Conservation (phyloP, 2,113 vertebrate species). For the Pao palembangensis region DNA sequence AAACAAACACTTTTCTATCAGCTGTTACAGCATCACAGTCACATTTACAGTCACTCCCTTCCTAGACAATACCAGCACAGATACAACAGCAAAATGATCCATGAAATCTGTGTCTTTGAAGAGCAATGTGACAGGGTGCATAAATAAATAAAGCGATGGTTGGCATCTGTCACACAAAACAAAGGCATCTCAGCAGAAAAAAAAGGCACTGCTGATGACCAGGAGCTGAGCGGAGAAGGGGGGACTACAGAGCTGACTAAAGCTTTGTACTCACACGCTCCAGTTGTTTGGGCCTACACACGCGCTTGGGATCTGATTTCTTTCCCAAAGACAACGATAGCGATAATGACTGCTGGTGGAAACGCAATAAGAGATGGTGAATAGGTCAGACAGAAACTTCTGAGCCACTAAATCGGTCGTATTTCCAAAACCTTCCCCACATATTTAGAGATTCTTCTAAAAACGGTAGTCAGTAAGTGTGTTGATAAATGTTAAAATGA, state of each 20-base stretch:
- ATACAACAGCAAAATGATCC: conserved; percentile 32
- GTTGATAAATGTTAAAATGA: no score
- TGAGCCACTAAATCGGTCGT: conserved; percentile 2
- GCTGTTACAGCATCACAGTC: conserved; percentile 31
- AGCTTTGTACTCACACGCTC: conserved; percentile 78
- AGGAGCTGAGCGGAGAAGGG: conserved; percentile 62
- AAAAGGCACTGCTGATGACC: conserved; percentile 54
- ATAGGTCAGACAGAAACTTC: conserved; percentile 22
- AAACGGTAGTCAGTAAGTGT: no score
- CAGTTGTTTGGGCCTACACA: conserved; percentile 73
- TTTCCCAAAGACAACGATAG: conserved; percentile 75
- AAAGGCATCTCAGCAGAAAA: conserved; percentile 43
- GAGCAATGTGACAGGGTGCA: conserved; percentile 35
- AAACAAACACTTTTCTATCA: conserved; percentile 31
- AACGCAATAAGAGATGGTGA: conserved; percentile 70
- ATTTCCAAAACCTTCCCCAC: background rate
- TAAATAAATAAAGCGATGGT: conserved; percentile 59
- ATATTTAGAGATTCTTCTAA: no score
- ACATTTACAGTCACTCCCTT: conserved; percentile 47
- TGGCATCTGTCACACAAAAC: conserved; percentile 45
- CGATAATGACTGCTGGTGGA: conserved; percentile 76
- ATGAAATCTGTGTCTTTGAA: conserved; percentile 52
- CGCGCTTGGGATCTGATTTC: conserved; percentile 74
- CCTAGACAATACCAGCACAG: conserved; percentile 60
- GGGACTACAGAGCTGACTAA: conserved; percentile 50